Base-by-base conservation (phyloP, 2,888 invertebrate species). In the Erebia aethiops region DNA sequence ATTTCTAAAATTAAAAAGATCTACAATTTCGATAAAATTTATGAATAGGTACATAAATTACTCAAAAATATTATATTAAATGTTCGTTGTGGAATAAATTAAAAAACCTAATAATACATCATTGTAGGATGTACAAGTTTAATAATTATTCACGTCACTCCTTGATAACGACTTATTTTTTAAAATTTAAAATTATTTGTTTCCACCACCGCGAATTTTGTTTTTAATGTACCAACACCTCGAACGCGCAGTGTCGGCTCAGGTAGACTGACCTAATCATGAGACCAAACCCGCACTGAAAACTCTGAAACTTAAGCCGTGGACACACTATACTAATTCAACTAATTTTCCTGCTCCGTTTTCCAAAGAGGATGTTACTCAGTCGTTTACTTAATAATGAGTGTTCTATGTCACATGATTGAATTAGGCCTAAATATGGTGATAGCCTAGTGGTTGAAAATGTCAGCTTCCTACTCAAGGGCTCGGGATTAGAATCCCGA, bases 271-370 rank as follows among this genome's bases (percentile, higher is more conserved):
- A 77, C 73, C 73, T 76, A 71, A 67, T 74, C 65, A 63, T 68
- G 63, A 70, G 63, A 61, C 67, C 69, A 54, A 52, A 73, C 74
- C 74, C 73, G 69, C 76, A 71, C 74, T 69, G 69, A 77, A 84
- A 82, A 78, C 73, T 71, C 82, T 84, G 84, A 83, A 84, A 82
- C 79, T 71, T 75, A 78, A 80, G 80, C 62, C 77, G 74, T 74
- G 78, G 72, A 41, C 79, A 79, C 81, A 82, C 78, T 41, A 67
- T 43, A 73, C 71, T 70, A 70, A 70, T 69, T 71, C 72, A 62
- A 16, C 63, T 57, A 69, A 66, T 56, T 62, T 72, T 62, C 52
- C 26, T 16, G 43, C 67, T 65, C 65, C 54, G 51, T 43, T 56
- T 41, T 16, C 63, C 57, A 61, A 57, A 61, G 71, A 58, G 51